Conservation (phyloP, 2,113 vertebrate genomes). For the Urocynchramus pylzowi region DNA sequence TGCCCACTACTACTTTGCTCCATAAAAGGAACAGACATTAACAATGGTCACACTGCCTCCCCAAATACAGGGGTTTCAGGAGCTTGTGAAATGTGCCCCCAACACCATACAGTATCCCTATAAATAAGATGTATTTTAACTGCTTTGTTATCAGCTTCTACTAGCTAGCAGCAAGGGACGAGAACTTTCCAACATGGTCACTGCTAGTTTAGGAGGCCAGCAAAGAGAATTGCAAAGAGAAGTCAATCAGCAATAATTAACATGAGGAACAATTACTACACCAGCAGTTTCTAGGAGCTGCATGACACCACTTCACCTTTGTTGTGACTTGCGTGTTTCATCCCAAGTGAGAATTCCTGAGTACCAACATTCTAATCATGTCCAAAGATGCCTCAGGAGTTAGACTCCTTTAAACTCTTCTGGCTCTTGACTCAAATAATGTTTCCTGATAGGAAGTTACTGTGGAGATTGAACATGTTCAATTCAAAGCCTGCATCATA, state of each 20-base stretch:
- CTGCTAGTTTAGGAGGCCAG: not conserved
- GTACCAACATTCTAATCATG: not conserved
- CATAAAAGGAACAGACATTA: not conserved
- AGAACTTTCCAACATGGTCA: not conserved
- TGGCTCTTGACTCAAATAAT: not conserved
- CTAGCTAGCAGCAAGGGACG: not conserved
- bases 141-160: not conserved
- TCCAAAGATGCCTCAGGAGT: not conserved
- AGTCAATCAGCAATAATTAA: not conserved
- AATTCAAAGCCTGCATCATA: not conserved
- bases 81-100: not conserved
- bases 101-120: fast-evolving
- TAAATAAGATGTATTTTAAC: not conserved
- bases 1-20: not conserved
- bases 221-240: not conserved
- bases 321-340: not conserved
- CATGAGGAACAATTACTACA: not conserved
- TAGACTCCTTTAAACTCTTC: not conserved
- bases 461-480: not conserved
- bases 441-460: not conserved
- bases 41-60: not conserved
- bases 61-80: not conserved
- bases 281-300: not conserved
- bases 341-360: not conserved
- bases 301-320: not conserved